phyloP scores from a whole-genome alignment of 1,140 invertebrate species.

The Hylaeus volcanicus region DNA sequence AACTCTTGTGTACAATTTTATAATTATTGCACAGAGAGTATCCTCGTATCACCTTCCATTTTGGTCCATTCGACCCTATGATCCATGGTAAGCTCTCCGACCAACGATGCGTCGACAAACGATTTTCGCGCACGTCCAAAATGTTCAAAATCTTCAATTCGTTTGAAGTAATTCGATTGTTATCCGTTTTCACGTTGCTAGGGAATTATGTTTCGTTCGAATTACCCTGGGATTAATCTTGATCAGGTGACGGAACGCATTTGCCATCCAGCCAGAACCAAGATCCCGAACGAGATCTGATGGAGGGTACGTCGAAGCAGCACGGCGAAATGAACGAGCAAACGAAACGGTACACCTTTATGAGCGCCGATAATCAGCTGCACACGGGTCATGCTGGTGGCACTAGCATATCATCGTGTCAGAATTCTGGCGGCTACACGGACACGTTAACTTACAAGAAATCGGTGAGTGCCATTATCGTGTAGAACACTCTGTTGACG shows the following conservation, averaged over 20 bases:
- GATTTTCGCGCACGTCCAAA: too few species aligned
- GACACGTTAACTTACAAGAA: constrained; percentile 80
- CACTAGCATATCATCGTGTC: constrained; percentile 78
- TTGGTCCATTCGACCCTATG: too few species aligned
- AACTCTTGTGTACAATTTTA: too few species aligned
- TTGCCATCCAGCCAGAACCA: constrained; percentile 76
- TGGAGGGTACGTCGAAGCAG: constrained; percentile 76
- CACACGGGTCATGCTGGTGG: constrained; percentile 74
- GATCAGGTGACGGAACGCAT: constrained; percentile 74
- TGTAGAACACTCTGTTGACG: too few species aligned
- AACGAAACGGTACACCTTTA: constrained; percentile 77
- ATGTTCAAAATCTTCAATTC: too few species aligned
- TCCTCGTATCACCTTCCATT: too few species aligned
- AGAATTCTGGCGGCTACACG: constrained; percentile 76
- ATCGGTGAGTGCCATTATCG: constrained; percentile 61
- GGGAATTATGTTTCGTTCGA: too few species aligned
- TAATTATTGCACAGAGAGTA: too few species aligned
- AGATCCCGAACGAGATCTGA: constrained; percentile 77
- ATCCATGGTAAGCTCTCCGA: too few species aligned
- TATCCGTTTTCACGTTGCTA: too few species aligned
- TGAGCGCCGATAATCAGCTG: constrained; percentile 76
- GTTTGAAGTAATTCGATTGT: too few species aligned
- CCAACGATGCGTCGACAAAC: too few species aligned
- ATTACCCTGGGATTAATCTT: not conserved
- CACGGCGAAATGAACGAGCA: constrained; percentile 76